Conservation (phyloP, 2,113 vertebrate genomes). For the Thymallus thymallus region DNA sequence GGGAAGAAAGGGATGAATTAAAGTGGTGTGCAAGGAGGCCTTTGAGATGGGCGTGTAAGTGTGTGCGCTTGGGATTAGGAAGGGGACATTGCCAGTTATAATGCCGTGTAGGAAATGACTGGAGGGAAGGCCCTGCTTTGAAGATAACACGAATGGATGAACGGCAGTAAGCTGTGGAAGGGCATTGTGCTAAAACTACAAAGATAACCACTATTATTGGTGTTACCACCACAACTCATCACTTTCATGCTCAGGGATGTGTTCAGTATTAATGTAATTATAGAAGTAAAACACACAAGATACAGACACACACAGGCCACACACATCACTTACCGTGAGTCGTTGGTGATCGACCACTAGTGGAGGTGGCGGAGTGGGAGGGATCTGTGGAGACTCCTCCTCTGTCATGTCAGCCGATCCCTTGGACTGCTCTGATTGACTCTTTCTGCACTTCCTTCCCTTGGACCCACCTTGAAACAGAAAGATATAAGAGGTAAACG, state of each 20-base stretch:
- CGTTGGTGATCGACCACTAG: conserved; percentile 86
- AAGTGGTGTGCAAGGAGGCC: conserved; percentile 6
- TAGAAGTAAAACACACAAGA: background rate
- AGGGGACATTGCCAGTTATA: conserved; percentile 7
- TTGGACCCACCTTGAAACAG: conserved; percentile 68
- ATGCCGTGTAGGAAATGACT: conserved; percentile 1
- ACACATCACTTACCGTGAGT: conserved; percentile 76
- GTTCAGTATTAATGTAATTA: background rate
- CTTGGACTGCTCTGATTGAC: conserved; percentile 72
- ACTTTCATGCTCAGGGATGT: background rate
- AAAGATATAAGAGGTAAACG: conserved; percentile 1
- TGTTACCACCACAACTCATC: background rate
- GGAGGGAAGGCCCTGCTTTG: conserved; percentile 2
- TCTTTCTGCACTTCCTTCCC: conserved; percentile 57
- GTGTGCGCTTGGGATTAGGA: conserved; percentile 7
- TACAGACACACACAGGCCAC: background rate
- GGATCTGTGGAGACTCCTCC: conserved; percentile 57
- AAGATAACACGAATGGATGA: conserved; percentile 18
- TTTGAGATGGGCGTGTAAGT: conserved; percentile 11
- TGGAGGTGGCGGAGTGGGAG: conserved; percentile 68
- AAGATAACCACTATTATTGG: background rate
- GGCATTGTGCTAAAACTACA: background rate
- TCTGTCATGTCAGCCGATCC: conserved; percentile 65
- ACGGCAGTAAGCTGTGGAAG: background rate
- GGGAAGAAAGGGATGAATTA: conserved; percentile 18